A percentile compares a stretch with the other conserved stretches of the same genome.
Evolutionary conservation across 2,113 vertebrate species (phyloP).

Genomic region (Ictidomys tridecemlineatus): DNA sequence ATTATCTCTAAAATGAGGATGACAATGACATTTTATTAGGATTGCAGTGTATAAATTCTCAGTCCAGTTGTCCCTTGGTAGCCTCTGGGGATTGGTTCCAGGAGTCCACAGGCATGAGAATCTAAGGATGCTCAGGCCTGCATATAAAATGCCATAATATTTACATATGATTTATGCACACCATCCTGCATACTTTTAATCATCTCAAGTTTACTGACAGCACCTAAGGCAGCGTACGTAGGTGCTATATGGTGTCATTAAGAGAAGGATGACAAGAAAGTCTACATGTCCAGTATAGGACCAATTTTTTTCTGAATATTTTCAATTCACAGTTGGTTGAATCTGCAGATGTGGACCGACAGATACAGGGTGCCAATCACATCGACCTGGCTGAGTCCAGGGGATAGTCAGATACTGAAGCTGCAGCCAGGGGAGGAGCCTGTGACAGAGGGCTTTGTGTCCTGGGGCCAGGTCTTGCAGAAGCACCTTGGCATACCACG

Average conservation of each 20-base stretch:
- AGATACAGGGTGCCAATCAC: too few relatives aligned
- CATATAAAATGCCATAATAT: not conserved
- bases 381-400: not conserved
- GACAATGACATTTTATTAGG: not conserved
- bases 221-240: too few relatives aligned
- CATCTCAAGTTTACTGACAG: too few relatives aligned
- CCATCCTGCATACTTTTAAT: not conserved
- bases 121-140: not conserved
- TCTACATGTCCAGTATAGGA: not conserved
- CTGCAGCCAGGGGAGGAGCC: not conserved
- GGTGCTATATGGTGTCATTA: not conserved
- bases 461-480: too few relatives aligned
- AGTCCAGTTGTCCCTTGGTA: not conserved
- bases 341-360: not conserved
- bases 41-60: not conserved
- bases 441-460: not conserved
- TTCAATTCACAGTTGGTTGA: not conserved
- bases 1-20: not conserved
- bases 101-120: not conserved
- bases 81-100: not conserved
- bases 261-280: not conserved
- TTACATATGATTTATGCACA: not conserved
- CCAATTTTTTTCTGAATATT: not conserved
- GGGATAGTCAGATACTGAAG: not conserved
- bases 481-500: too few relatives aligned